Percentiles rank a stretch among this genome's conserved stretches.
Evolutionary conservation across 2,888 invertebrate genomes (phyloP).

Genomic region (Autographa gamma): DNA sequence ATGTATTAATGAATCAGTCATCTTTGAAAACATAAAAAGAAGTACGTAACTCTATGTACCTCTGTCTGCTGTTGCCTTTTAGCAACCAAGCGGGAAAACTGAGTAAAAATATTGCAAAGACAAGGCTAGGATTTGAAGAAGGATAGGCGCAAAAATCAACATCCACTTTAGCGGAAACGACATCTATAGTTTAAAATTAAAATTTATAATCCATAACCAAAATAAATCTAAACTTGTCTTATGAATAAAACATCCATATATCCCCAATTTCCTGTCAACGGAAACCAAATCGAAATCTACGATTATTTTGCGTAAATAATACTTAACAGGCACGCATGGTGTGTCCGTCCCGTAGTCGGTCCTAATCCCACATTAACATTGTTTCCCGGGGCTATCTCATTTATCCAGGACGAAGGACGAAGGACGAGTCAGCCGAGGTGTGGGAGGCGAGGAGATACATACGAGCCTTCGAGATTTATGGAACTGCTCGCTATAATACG

Average conservation of each 20-base stretch:
- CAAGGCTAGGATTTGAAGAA: too few relatives aligned
- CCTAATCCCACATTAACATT: slow-evolving; percentile 34
- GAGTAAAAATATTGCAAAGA: too few relatives aligned
- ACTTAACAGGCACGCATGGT: slow-evolving; percentile 1
- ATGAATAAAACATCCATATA: slow-evolving; percentile 25
- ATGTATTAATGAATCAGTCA: background rate
- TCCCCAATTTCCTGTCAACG: slow-evolving; percentile 42
- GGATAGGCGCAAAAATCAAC: too few relatives aligned
- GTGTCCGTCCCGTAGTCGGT: too few relatives aligned
- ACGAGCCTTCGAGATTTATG: slow-evolving; percentile 60
- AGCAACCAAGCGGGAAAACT: too few relatives aligned
- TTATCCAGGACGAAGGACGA: slow-evolving; percentile 37
- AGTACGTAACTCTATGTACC: too few relatives aligned
- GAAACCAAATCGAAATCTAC: slow-evolving; percentile 23
- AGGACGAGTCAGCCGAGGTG: slow-evolving; percentile 43
- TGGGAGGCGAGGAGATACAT: slow-evolving; percentile 62
- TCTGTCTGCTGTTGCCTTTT: too few relatives aligned
- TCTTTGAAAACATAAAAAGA: too few relatives aligned
- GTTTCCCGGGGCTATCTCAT: slow-evolving; percentile 46
- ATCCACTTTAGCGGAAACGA: background rate
- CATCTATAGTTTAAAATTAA: background rate
- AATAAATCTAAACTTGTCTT: slow-evolving; percentile 6
- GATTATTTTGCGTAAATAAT: slow-evolving; percentile 41
- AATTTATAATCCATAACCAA: background rate
- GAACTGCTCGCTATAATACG: slow-evolving; percentile 41